phyloP scores from a whole-genome alignment of 2,888 invertebrate species.

The Apamea crenata region DNA sequence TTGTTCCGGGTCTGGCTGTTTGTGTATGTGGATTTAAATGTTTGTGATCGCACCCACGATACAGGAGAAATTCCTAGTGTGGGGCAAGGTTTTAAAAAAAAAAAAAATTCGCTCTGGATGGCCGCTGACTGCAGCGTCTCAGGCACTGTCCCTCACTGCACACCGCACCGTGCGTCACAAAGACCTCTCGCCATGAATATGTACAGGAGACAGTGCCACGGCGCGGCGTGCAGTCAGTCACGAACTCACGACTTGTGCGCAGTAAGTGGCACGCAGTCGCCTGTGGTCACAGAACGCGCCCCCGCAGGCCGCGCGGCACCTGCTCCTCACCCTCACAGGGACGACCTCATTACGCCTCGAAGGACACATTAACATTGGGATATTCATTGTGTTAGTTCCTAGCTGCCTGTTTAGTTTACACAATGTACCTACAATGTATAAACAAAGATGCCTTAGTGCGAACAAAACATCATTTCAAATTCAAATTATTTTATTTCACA shows the following conservation, averaged over 20 bases:
- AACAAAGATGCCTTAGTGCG: neutral
- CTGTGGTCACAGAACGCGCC: neutral
- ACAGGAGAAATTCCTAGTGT: too few species aligned
- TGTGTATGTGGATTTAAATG: too few species aligned
- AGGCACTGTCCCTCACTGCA: too few species aligned
- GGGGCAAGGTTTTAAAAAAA: too few species aligned
- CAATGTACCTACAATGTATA: too few species aligned
- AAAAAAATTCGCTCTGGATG: neutral
- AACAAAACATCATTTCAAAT: neutral
- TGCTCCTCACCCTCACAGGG: neutral
- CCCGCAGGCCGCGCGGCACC: neutral
- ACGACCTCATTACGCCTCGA: neutral
- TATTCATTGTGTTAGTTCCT: neutral
- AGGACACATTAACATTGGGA: neutral
- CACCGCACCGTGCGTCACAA: neutral
- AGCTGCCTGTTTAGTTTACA: conserved; percentile 8
- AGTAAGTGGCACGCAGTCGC: conserved; percentile 2
- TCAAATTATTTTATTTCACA: neutral
- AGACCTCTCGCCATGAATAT: conserved; percentile 25
- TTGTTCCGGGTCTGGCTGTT: too few species aligned
- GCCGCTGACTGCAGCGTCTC: neutral
- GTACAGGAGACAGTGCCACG: conserved; percentile 15
- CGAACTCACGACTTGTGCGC: conserved; percentile 10
- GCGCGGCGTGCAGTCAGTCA: conserved; percentile 41
- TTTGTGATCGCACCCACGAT: too few species aligned